These are phyloP conservation scores for Aurelia sp. DNA, from an alignment of 30 jellyfish, hydroid and myxozoan species.

Conservation along the genomic window DNA sequence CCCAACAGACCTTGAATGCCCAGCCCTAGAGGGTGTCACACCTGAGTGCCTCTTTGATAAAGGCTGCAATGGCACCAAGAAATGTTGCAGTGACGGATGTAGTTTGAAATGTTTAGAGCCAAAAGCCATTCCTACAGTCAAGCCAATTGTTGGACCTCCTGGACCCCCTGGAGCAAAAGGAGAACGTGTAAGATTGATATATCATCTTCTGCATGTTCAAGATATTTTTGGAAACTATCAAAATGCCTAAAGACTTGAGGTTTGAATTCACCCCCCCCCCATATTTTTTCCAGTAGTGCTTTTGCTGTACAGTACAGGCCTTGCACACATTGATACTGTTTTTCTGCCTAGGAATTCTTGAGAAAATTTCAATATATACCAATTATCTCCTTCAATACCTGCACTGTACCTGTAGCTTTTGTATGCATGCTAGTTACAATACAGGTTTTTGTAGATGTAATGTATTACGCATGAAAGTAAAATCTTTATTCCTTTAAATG, in stretches of 20 bases:
- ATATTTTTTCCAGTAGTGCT: neutral
- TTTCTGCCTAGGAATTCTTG: no score
- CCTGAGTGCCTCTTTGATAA: conserved; percentile 58
- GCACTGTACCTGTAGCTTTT: no score
- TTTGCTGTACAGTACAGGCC: no score
- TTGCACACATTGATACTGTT: no score
- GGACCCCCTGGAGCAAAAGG: conserved; percentile 67
- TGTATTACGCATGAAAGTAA: no score
- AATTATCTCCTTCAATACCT: no score
- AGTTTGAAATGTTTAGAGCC: conserved; percentile 51
- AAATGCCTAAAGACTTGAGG: neutral
- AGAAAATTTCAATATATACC: no score
- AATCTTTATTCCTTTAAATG: no score
- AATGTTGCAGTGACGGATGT: conserved; percentile 79
- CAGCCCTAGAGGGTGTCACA: conserved; percentile 48
- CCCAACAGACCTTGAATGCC: conserved; percentile 41
- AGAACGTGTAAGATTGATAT: conserved; percentile 40
- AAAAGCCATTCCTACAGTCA: conserved; percentile 1
- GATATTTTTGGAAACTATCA: neutral
- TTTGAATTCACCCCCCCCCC: neutral
- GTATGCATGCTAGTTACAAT: no score
- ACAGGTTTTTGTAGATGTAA: no score
- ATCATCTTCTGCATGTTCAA: neutral
- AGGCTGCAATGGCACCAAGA: conserved; percentile 54
- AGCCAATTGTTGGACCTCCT: conserved; percentile 51